A percentile compares a stretch with the other conserved stretches of the same genome.
phyloP scores from a whole-genome alignment of 2,797 vertebrate genomes.

The Luscinia megarhynchos region DNA sequence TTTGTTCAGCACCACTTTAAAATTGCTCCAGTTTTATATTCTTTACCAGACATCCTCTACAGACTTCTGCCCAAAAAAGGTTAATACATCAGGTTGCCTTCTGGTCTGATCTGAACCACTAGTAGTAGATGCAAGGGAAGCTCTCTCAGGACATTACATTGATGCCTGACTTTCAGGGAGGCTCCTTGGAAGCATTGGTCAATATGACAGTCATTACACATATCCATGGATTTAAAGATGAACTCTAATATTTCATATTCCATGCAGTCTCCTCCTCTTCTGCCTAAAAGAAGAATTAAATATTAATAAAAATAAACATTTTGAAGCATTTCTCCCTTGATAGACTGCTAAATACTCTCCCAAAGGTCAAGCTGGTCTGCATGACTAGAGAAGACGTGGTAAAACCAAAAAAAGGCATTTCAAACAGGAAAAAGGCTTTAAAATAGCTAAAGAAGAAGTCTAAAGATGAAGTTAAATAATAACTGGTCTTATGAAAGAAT shows the following conservation, averaged over 20 bases:
- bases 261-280: neutral
- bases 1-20: neutral
- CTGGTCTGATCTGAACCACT: neutral
- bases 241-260: neutral
- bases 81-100: neutral
- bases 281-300: neutral
- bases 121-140: neutral
- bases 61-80: neutral
- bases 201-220: rapidly evolving
- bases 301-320: neutral
- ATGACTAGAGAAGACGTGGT: neutral
- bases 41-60: neutral
- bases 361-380: neutral
- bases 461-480: neutral
- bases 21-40: neutral
- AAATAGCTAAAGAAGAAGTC: neutral
- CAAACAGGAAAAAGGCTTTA: neutral
- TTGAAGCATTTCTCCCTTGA: neutral
- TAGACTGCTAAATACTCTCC: neutral
- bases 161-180: neutral
- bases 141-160: neutral
- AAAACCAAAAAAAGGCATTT: neutral
- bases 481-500: neutral
- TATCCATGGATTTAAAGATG: neutral
- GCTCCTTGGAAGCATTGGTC: neutral